Conservation (phyloP, 1,140 invertebrate genomes). For the Amphibalanus amphitrite region DNA sequence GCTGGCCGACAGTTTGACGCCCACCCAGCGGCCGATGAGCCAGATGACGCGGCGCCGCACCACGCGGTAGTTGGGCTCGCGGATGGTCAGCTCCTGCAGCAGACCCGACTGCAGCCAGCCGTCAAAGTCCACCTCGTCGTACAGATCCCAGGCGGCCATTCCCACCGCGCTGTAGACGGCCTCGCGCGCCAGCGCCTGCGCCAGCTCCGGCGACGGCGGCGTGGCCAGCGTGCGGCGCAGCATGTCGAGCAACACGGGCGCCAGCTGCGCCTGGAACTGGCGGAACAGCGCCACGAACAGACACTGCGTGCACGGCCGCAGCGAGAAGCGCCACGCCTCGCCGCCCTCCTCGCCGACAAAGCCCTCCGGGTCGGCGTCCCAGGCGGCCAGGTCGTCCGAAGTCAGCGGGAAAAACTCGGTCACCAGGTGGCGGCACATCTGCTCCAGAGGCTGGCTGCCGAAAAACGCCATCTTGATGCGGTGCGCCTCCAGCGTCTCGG, state of each 20-base stretch:
- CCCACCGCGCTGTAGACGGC: constrained; percentile 89
- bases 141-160: constrained; percentile 72
- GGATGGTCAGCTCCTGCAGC: constrained; percentile 59
- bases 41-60: constrained; percentile 72
- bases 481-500: constrained; percentile 38
- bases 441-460: constrained; percentile 42
- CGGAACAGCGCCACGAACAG: constrained; percentile 68
- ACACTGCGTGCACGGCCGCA: constrained; percentile 71
- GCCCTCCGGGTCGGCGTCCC: constrained; percentile 76
- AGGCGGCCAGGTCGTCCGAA: constrained; percentile 61
- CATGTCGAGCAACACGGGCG: constrained; percentile 51
- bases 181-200: constrained; percentile 69
- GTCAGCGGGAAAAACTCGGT: constrained; percentile 75
- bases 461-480: constrained; percentile 55
- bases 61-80: constrained; percentile 68
- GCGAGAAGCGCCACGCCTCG: constrained; percentile 78
- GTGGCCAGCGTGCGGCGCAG: constrained; percentile 41
- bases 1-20: constrained; percentile 61
- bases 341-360: constrained; percentile 34
- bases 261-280: constrained; percentile 50
- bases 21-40: constrained; percentile 68
- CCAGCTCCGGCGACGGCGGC: constrained; percentile 39
- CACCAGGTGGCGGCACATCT: constrained; percentile 66
- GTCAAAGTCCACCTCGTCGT: constrained; percentile 86
- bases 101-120: constrained; percentile 74